Percentiles rank a stretch among this genome's conserved stretches.
Evolutionary conservation across 2,113 vertebrate genomes (phyloP).

Genomic region (Petromus typicus): DNA sequence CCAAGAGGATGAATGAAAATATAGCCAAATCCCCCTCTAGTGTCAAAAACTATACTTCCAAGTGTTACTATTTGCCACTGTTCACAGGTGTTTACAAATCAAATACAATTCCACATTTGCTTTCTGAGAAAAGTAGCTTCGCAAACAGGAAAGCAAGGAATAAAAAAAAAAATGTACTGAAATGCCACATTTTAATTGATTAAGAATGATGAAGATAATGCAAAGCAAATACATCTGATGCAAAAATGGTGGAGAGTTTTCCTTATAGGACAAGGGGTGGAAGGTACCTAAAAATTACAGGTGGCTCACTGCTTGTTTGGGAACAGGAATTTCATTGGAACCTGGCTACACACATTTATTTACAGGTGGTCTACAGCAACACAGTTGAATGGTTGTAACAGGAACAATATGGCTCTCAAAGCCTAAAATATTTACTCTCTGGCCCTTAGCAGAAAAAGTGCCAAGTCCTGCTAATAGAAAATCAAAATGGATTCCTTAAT

Average conservation of each 20-base stretch:
- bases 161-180: background rate
- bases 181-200: background rate
- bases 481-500: background rate
- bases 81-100: background rate
- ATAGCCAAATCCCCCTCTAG: background rate
- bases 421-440: slow-evolving; percentile 23
- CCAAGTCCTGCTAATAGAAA: background rate
- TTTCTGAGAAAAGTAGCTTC: background rate
- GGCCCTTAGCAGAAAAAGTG: background rate
- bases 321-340: background rate
- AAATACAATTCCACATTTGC: background rate
- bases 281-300: background rate
- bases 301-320: background rate
- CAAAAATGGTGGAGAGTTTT: background rate
- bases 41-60: background rate
- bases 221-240: background rate
- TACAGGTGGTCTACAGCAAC: background rate
- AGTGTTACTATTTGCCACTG: background rate
- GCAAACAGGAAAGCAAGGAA: background rate
- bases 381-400: background rate
- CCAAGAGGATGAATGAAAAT: background rate
- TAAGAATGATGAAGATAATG: background rate
- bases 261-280: background rate
- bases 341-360: background rate
- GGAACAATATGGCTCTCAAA: background rate